A percentile compares a stretch with the other conserved stretches of the same genome.
phyloP scores from a whole-genome alignment of 2,888 invertebrate genomes.

The Tetrapedia diversipes region DNA sequence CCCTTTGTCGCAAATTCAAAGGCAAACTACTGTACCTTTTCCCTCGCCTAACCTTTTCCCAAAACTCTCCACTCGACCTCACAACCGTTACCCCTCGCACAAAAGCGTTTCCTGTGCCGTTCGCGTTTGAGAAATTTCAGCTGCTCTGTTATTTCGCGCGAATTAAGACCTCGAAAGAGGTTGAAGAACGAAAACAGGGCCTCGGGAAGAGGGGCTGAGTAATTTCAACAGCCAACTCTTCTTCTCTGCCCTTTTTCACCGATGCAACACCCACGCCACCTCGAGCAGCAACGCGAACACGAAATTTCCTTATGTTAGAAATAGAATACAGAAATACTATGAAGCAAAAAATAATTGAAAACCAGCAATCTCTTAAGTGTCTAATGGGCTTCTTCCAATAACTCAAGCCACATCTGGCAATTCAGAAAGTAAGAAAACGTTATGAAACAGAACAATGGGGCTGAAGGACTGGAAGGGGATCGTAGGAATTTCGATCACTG shows the following conservation, averaged over 20 bases:
- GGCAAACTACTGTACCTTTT: background rate
- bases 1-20: background rate
- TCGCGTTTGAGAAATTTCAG: conserved; percentile 3
- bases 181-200: conserved; percentile 20
- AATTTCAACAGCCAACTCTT: conserved; percentile 12
- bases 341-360: too few species aligned
- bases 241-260: background rate
- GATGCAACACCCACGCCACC: background rate
- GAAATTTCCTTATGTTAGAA: conserved; percentile 57
- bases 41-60: background rate
- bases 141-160: conserved; percentile 15
- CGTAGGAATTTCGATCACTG: too few species aligned
- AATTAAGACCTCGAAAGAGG: conserved; percentile 27
- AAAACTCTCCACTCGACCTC: background rate
- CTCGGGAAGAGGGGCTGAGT: conserved; percentile 14
- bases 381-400: too few species aligned
- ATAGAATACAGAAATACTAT: too few species aligned
- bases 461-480: too few species aligned
- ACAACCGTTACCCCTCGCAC: background rate
- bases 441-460: too few species aligned
- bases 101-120: conserved; percentile 7
- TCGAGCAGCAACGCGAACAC: conserved; percentile 7
- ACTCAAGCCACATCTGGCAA: too few species aligned
- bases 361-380: too few species aligned
- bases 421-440: too few species aligned